Evolutionary conservation across 2,888 invertebrate species (phyloP).

Genomic region (Fragum whitleyi): DNA sequence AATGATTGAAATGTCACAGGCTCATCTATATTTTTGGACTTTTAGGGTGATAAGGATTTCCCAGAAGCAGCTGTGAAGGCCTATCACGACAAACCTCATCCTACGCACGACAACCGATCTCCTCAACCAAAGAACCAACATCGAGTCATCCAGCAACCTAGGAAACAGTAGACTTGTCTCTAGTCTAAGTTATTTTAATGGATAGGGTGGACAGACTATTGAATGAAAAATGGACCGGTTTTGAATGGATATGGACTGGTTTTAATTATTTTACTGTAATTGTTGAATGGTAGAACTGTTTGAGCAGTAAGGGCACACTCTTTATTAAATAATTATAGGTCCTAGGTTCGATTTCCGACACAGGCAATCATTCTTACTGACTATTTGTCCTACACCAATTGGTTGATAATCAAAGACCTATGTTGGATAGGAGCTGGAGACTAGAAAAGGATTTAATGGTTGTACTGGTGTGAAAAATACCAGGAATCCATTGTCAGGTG

Average conservation of each 20-base stretch:
- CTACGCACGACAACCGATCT: slow-evolving; percentile 88
- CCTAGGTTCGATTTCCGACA: no score
- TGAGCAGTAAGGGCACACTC: neutral
- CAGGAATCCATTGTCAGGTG: no score
- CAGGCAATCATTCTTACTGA: no score
- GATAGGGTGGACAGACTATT: neutral
- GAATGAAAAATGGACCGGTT: neutral
- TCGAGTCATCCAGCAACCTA: slow-evolving; percentile 76
- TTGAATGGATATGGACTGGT: neutral
- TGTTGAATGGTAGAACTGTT: neutral
- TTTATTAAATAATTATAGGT: no score
- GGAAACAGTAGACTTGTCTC: slow-evolving; percentile 48
- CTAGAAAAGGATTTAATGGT: no score
- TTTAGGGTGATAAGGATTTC: slow-evolving; percentile 92
- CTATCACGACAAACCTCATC: slow-evolving; percentile 92
- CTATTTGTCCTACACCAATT: no score
- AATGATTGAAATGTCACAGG: no score
- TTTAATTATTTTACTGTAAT: neutral
- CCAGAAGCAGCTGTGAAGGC: slow-evolving; percentile 94
- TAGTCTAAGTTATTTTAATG: neutral
- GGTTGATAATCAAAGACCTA: no score
- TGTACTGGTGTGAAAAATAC: no score
- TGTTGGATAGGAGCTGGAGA: no score
- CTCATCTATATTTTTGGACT: neutral
- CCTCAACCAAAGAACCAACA: slow-evolving; percentile 83